Evolutionary conservation across 2,888 invertebrate genomes (phyloP).

Genomic region (Miltochrista miniata): DNA sequence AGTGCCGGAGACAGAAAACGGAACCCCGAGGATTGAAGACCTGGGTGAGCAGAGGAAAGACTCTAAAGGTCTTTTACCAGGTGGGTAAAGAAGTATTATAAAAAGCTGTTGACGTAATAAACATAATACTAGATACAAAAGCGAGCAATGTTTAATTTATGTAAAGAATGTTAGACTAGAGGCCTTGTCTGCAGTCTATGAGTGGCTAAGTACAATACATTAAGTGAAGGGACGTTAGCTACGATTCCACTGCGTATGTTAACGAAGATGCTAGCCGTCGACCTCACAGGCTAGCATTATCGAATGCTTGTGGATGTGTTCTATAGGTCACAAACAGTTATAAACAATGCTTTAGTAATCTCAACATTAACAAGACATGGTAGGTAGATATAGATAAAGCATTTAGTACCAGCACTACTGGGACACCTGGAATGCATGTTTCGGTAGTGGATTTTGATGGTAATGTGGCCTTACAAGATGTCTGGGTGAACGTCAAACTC

Average conservation of each 20-base stretch:
- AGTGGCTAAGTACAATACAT: slow-evolving; percentile 15
- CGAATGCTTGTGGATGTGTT: too few species aligned
- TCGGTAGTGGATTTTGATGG: too few species aligned
- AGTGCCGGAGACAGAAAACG: slow-evolving; percentile 45
- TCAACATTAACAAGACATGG: too few species aligned
- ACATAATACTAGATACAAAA: slow-evolving; percentile 8
- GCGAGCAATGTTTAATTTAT: slow-evolving; percentile 32
- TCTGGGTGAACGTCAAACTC: too few species aligned
- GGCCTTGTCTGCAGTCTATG: slow-evolving; percentile 26
- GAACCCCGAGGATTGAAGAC: slow-evolving; percentile 39
- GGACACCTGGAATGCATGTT: too few species aligned
- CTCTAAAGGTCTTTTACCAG: slow-evolving; percentile 60
- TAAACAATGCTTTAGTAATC: too few species aligned
- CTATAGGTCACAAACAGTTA: too few species aligned
- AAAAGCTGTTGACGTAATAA: slow-evolving; percentile 8
- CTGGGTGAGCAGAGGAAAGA: slow-evolving; percentile 60
- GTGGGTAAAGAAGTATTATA: slow-evolving; percentile 41
- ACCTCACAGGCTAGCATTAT: neutral
- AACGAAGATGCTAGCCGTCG: slow-evolving; percentile 11
- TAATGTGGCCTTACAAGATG: too few species aligned
- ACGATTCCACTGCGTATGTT: slow-evolving; percentile 16
- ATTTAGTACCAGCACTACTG: too few species aligned
- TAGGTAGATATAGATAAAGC: too few species aligned
- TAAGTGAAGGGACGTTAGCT: slow-evolving; percentile 33
- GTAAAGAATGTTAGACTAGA: slow-evolving; percentile 34